A percentile compares a stretch with the other conserved stretches of the same genome.
Evolutionary conservation across 1,140 invertebrate species (phyloP).

Genomic region (Coboldia fuscipes): DNA sequence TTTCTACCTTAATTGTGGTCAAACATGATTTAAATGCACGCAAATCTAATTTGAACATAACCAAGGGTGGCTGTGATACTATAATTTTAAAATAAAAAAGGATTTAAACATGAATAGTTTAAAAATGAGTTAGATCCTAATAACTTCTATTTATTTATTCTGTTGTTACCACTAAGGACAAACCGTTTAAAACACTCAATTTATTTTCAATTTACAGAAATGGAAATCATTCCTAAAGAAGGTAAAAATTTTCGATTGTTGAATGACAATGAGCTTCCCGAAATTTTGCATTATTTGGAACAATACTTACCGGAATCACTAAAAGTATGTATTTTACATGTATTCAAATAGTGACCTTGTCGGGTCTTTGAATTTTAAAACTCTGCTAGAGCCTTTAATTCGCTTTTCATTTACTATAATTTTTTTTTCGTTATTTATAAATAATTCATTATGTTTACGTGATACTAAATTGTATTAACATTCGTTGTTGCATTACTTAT

Average conservation of each 20-base stretch:
- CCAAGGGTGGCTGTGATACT: too few relatives aligned
- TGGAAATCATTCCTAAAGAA: conserved; percentile 56
- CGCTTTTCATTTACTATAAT: background rate
- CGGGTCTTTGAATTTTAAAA: background rate
- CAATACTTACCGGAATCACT: conserved; percentile 59
- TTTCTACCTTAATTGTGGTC: too few relatives aligned
- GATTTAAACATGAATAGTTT: too few relatives aligned
- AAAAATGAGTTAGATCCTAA: too few relatives aligned
- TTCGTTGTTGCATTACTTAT: too few relatives aligned
- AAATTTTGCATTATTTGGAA: conserved; percentile 49
- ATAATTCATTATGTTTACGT: background rate
- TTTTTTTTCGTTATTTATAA: background rate
- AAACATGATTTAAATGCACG: too few relatives aligned
- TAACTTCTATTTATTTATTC: too few relatives aligned
- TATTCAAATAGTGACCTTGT: background rate
- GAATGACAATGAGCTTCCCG: conserved; percentile 54
- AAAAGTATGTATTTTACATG: conserved; percentile 31
- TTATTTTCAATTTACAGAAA: conserved; percentile 29
- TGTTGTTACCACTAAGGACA: too few relatives aligned
- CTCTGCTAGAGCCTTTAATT: background rate
- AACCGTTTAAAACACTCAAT: too few relatives aligned
- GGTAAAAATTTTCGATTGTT: conserved; percentile 69
- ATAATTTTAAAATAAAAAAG: too few relatives aligned
- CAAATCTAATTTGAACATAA: too few relatives aligned
- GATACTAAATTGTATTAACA: background rate